Percentiles rank a stretch among this genome's conserved stretches.
Conservation (phyloP, 2,113 vertebrate genomes). For the Butorides virescens region DNA sequence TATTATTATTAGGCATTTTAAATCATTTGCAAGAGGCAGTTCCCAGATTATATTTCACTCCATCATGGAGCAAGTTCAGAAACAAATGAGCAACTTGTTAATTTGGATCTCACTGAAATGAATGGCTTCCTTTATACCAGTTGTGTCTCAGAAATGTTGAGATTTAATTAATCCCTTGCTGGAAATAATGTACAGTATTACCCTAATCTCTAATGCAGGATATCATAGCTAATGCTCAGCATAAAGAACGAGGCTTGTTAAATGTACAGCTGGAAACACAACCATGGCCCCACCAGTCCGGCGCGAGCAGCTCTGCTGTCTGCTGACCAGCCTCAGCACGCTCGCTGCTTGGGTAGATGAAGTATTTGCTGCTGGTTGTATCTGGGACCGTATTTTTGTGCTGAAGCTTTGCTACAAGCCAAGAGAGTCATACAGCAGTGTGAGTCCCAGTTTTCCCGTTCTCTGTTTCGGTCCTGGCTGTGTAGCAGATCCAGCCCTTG, state of each 20-base stretch:
- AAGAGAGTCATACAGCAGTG: background rate
- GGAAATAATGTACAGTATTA: conserved; percentile 17
- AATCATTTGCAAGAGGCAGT: background rate
- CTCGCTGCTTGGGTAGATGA: background rate
- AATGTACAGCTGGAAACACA: background rate
- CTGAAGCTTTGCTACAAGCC: background rate
- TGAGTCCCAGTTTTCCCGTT: background rate
- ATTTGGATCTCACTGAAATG: background rate
- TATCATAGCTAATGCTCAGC: background rate
- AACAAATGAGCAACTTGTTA: background rate
- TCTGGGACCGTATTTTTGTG: background rate
- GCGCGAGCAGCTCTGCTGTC: background rate
- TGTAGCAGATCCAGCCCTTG: background rate
- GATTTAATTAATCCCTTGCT: conserved; percentile 47
- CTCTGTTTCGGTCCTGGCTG: background rate
- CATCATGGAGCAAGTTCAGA: background rate
- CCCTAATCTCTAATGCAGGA: background rate
- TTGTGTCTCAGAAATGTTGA: background rate
- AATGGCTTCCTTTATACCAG: conserved; percentile 13
- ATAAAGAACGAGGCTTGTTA: background rate
- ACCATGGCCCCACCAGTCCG: rapidly evolving
- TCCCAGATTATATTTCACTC: background rate
- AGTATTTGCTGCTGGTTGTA: background rate
- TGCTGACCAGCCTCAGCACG: rapidly evolving
- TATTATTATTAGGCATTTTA: background rate